These are phyloP conservation scores for Sarcophilus harrisii DNA, from an alignment of 2,797 vertebrate genomes.

Conservation along the genomic window DNA sequence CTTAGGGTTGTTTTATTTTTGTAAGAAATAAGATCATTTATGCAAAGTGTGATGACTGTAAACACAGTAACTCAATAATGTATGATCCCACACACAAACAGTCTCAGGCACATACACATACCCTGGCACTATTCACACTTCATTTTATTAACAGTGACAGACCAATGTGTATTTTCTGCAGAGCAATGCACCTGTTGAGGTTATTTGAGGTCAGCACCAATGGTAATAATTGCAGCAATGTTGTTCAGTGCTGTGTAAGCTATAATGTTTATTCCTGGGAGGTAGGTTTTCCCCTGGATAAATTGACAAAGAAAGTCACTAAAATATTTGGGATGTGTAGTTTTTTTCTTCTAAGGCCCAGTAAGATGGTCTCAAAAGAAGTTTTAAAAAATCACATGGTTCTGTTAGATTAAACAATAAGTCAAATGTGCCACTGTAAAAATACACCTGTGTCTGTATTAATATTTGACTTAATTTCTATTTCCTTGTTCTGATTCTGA, in stretches of 20 bases:
- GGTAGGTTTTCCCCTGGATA: background rate
- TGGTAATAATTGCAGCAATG: conserved; percentile 39
- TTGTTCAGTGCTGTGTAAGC: conserved; percentile 44
- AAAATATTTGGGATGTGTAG: conserved; percentile 25
- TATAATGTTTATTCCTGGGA: background rate
- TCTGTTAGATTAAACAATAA: background rate
- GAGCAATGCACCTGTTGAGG: conserved; percentile 74
- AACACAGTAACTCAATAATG: conserved; percentile 63
- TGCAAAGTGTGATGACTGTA: conserved; percentile 57
- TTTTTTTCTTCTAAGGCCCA: conserved; percentile 53
- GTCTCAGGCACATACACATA: conserved; percentile 54
- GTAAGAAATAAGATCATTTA: conserved; percentile 31
- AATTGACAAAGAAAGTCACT: background rate
- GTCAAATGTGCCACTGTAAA: background rate
- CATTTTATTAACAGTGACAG: conserved; percentile 72
- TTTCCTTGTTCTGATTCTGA: conserved; percentile 38
- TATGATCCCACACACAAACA: conserved; percentile 55
- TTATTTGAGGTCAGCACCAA: conserved; percentile 64
- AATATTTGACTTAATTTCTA: background rate
- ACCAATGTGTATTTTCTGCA: conserved; percentile 71
- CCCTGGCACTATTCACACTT: conserved; percentile 65
- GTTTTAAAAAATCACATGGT: background rate
- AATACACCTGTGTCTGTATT: background rate
- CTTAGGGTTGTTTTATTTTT: conserved; percentile 10
- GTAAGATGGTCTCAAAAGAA: background rate